Base-by-base conservation (phyloP, 2,888 invertebrate species). In the Eurytoma adleriae region DNA sequence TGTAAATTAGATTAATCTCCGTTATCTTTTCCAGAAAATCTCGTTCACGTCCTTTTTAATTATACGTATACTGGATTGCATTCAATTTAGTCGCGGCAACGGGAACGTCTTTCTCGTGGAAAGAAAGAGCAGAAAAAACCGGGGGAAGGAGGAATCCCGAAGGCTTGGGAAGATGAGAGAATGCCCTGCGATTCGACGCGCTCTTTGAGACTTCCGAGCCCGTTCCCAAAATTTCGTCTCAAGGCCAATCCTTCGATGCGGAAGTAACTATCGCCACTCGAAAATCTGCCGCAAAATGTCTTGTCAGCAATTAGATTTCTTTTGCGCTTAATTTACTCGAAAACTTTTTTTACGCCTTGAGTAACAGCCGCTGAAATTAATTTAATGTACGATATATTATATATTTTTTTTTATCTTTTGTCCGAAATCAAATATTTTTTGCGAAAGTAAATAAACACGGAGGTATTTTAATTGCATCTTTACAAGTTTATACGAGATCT, bases 211-310 rank as follows among this genome's bases (percentile, higher is more conserved):
- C 64, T 72, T 79, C 57, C 72, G 59, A 76, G 61, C 40, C 59
- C 40, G 57, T 82, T 82, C 81, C 27, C 69, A 64, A 82, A 82
- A 82, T 79, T 79, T 24, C 14, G 81, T 82, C 81, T 82, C 79
- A 79, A 82, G 79, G 81, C 20, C 72, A 64, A 79, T 79, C 20
- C 50, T 1, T 62, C 72, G 62, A 71, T 79, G 64, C 72, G 81
- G 76, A 79, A 82, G 76, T 75, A 78, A 76, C 57, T 52, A 66
- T 74, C 77, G 12, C n/a, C 5, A 70, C 64, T 64, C 30, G 66
- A 73, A 71, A 56, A 70, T 75, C 52, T 48, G 27, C 40, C 14
- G 20, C 10, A 24, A 50, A 62, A 79, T 70, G 59, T 74, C 66
- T 79, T 66, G 70, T 3, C 40, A 48, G 72, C 61, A 76, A 72